phyloP scores from a whole-genome alignment of 2,888 invertebrate genomes.

The Myopa testacea region DNA sequence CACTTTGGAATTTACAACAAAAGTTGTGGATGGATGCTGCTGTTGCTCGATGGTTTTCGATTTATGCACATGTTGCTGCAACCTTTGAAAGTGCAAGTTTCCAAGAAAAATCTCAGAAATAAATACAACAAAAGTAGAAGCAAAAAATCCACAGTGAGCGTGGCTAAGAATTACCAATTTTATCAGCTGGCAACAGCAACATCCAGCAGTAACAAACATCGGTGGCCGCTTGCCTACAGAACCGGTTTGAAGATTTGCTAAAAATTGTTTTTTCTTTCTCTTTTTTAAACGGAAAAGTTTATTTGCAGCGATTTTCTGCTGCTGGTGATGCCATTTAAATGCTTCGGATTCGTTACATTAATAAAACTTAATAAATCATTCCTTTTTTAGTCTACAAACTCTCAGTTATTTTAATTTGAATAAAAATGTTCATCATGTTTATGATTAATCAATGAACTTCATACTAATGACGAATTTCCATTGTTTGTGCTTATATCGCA shows the following conservation, averaged over 20 bases:
- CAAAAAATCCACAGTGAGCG: neutral
- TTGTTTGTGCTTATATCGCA: too few relatives aligned
- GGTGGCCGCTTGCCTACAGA: too few relatives aligned
- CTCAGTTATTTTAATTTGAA: neutral
- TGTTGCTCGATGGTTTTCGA: neutral
- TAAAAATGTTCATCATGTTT: neutral
- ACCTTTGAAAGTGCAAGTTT: slow-evolving; percentile 2
- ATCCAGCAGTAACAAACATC: neutral
- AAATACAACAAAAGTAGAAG: neutral
- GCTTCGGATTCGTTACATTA: neutral
- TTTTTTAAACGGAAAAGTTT: neutral
- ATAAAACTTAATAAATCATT: neutral
- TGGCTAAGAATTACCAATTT: neutral
- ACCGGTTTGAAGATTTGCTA: neutral
- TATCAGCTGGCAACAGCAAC: neutral
- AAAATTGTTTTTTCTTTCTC: neutral
- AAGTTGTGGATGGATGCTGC: neutral
- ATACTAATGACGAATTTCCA: too few relatives aligned
- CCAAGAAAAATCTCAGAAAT: too few relatives aligned
- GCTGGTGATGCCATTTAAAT: neutral
- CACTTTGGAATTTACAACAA: neutral
- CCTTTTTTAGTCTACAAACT: neutral
- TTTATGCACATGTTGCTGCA: slow-evolving; percentile 2
- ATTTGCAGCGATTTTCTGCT: neutral
- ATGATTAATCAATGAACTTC: too few relatives aligned